These are phyloP conservation scores for Leucoraja ocellata DNA, from an alignment of 2,797 vertebrate genomes.

Conservation along the genomic window DNA sequence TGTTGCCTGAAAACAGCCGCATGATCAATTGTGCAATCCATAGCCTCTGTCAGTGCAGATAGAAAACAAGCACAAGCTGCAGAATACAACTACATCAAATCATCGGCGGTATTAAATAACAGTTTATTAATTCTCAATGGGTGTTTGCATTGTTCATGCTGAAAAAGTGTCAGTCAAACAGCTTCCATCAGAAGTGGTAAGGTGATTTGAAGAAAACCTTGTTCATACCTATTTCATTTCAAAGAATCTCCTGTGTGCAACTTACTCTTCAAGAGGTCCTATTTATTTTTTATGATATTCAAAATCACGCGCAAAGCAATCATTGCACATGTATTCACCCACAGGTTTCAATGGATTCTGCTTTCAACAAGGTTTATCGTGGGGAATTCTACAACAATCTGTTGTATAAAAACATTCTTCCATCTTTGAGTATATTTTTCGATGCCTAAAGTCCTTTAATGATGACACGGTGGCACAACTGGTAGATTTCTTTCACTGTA, in stretches of 20 bases:
- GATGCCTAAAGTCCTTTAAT: no score
- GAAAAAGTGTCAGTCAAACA: neutral
- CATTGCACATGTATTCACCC: no score
- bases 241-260: neutral
- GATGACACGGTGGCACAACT: no score
- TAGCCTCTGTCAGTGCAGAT: neutral
- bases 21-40: constrained; percentile 6
- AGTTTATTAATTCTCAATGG: neutral
- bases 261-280: neutral
- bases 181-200: neutral
- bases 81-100: constrained; percentile 7
- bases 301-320: neutral
- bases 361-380: no score
- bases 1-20: neutral
- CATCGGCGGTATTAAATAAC: neutral
- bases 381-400: no score
- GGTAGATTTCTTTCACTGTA: no score
- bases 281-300: neutral
- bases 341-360: no score
- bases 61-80: neutral
- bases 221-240: neutral
- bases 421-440: no score
- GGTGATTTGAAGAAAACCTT: neutral
- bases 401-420: no score
- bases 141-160: neutral